Evolutionary conservation across 2,888 invertebrate genomes (phyloP), one percentile per base, ranked within the genome.

Genomic region (Creontiades dilutus): DNA sequence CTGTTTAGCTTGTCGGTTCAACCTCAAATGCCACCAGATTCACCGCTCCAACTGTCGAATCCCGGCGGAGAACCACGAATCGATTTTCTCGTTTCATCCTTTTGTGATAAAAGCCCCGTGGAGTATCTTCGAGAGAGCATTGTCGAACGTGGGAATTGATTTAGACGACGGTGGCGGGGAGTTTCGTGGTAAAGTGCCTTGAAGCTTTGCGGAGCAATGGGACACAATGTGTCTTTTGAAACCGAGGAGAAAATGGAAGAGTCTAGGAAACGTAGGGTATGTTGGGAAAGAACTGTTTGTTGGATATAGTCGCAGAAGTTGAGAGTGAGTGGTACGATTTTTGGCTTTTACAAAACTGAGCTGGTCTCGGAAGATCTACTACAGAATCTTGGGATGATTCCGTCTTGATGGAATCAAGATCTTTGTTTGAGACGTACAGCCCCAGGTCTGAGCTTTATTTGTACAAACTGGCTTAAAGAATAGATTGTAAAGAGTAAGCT

Each of bases 11-110:
- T 80, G 80, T 80, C 48, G 80, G 80, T 47, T n/a, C 19, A 80
- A 80, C 80, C 80, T 80, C 80, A 80, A 80, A 80, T 46, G 80
- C 80, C 46, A 16, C 80, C 80, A 16, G 80, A 48, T 80, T 80
- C 80, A 80, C 80, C 80, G 46, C 80, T 19, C 48, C 37, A 13
- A 68, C 68, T 68, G 68, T 68, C 68, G 68, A 68, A 68, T 7
- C 68, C 27, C 23, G 23, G 23, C 13, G 68, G 68, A 68, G 68
- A 68, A 68, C 68, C 68, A 23, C 68, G 68, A 68, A 68, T 68
- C 68, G 68, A 68, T 68, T 68, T 68, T 68, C 68, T 68, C 23
- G 68, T 68, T 68, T 68, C 68, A 68, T 68, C 68, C 68, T 68
- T 61, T 68, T 27, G 68, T 23, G 68, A 68, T 68, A 68, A 68